A percentile compares a stretch with the other conserved stretches of the same genome.
Conservation (phyloP, 64 coral and sea anemone genomes). For the Orbicella faveolata region DNA sequence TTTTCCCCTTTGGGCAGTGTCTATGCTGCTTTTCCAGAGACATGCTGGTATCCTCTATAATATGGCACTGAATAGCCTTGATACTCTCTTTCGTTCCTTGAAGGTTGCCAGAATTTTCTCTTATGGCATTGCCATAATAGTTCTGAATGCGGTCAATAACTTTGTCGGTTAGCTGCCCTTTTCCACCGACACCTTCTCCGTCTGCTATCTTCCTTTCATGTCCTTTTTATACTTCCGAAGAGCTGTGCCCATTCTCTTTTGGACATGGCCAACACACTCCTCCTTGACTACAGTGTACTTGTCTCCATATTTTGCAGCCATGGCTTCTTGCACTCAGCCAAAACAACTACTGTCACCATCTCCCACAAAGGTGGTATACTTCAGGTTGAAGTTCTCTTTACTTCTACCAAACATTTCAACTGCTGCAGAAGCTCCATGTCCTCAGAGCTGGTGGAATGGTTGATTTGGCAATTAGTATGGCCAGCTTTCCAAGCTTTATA, state of each 20-base stretch:
- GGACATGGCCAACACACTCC: slow-evolving; percentile 44
- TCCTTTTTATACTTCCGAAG: slow-evolving; percentile 34
- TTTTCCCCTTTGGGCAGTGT: slow-evolving; percentile 36
- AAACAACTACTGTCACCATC: slow-evolving; percentile 40
- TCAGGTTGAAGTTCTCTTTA: not conserved
- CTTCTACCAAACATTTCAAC: slow-evolving; percentile 18
- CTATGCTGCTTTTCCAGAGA: slow-evolving; percentile 45
- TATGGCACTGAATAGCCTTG: slow-evolving; percentile 38
- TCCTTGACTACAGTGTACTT: slow-evolving; percentile 32
- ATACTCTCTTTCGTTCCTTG: slow-evolving; percentile 37
- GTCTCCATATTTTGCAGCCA: slow-evolving; percentile 32
- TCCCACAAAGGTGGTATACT: slow-evolving; percentile 32
- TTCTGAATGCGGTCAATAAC: slow-evolving; percentile 32
- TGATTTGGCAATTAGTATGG: slow-evolving; percentile 8
- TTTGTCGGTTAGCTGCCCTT: slow-evolving; percentile 7
- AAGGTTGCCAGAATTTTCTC: slow-evolving; percentile 27
- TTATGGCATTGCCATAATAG: slow-evolving; percentile 49
- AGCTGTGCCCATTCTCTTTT: slow-evolving; percentile 50
- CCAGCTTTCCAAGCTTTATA: not conserved
- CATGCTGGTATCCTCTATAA: not conserved
- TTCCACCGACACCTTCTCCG: slow-evolving; percentile 5
- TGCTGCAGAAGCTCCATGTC: slow-evolving; percentile 11
- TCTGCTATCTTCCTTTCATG: slow-evolving; percentile 25
- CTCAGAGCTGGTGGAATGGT: slow-evolving; percentile 17
- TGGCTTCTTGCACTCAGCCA: slow-evolving; percentile 26